A percentile compares a stretch with the other conserved stretches of the same genome.
Evolutionary conservation across 2,888 invertebrate genomes (phyloP).

Genomic region (Myathropa florea): DNA sequence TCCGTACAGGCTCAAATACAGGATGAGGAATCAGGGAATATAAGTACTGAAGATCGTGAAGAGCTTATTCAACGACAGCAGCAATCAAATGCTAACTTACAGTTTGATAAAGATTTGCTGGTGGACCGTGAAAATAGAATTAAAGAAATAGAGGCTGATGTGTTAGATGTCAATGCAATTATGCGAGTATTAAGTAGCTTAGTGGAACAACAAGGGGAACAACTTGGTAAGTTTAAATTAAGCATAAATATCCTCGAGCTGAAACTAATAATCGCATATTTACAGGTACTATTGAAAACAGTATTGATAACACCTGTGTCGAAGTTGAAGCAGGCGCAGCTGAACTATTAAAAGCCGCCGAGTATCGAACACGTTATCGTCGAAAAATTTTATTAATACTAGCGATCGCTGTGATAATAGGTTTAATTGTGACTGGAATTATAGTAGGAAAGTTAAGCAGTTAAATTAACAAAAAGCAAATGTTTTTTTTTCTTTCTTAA

Average conservation of each 20-base stretch:
- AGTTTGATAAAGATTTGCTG: slow-evolving; percentile 90
- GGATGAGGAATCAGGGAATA: slow-evolving; percentile 77
- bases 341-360: slow-evolving; percentile 90
- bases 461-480: slow-evolving; percentile 77
- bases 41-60: slow-evolving; percentile 74
- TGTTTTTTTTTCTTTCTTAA: slow-evolving; percentile 59
- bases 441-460: slow-evolving; percentile 83
- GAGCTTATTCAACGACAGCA: slow-evolving; percentile 78
- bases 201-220: slow-evolving; percentile 87
- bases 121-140: slow-evolving; percentile 91
- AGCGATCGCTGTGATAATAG: slow-evolving; percentile 85
- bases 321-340: slow-evolving; percentile 90
- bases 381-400: slow-evolving; percentile 88
- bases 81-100: slow-evolving; percentile 80
- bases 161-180: slow-evolving; percentile 91
- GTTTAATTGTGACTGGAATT: slow-evolving; percentile 86
- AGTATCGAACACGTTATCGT: slow-evolving; percentile 89
- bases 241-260: neutral
- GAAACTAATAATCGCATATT: slow-evolving; percentile 10
- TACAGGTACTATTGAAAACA: slow-evolving; percentile 91
- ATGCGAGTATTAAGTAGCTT: slow-evolving; percentile 88
- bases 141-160: slow-evolving; percentile 89
- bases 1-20: slow-evolving; percentile 72
- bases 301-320: slow-evolving; percentile 88
- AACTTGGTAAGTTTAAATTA: slow-evolving; percentile 84